A percentile compares a stretch with the other conserved stretches of the same genome.
phyloP scores from a whole-genome alignment of 2,888 invertebrate genomes.

The Drosophila flavopinicola region DNA sequence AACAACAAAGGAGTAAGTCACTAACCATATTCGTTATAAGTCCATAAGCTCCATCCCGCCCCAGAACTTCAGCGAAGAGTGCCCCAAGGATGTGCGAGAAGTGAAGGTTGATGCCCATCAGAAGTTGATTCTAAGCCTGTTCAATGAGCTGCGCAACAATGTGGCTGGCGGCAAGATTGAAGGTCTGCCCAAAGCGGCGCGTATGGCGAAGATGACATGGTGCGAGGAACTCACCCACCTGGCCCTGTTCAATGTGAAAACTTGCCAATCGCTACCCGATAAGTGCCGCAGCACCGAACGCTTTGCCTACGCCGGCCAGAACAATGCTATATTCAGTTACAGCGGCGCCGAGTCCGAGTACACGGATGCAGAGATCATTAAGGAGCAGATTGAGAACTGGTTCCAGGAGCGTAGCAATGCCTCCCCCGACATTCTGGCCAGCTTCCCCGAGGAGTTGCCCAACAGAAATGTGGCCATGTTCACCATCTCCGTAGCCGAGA shows the following conservation, averaged over 20 bases:
- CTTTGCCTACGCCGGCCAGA: slow-evolving; percentile 37
- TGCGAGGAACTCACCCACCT: slow-evolving; percentile 29
- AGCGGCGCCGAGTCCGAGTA: slow-evolving; percentile 33
- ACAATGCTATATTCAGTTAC: slow-evolving; percentile 35
- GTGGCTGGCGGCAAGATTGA: slow-evolving; percentile 26
- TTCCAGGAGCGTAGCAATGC: slow-evolving; percentile 24
- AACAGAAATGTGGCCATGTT: slow-evolving; percentile 27
- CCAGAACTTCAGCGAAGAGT: slow-evolving; percentile 24
- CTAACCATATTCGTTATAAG: neutral
- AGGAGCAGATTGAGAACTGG: slow-evolving; percentile 39
- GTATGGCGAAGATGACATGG: slow-evolving; percentile 38
- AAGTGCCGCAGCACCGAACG: slow-evolving; percentile 40
- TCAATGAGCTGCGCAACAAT: slow-evolving; percentile 28
- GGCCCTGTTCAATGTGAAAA: slow-evolving; percentile 26
- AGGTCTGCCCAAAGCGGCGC: slow-evolving; percentile 24
- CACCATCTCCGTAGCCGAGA: slow-evolving; percentile 31
- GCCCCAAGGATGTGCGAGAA: slow-evolving; percentile 24
- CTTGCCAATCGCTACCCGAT: slow-evolving; percentile 32
- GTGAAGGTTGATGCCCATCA: slow-evolving; percentile 23
- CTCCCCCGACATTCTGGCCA: slow-evolving; percentile 25
- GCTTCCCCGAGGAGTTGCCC: slow-evolving; percentile 32
- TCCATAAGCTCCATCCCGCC: neutral
- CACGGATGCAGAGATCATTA: slow-evolving; percentile 31
- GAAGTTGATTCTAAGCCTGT: slow-evolving; percentile 28
- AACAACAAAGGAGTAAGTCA: slow-evolving; percentile 31